phyloP scores from a whole-genome alignment of 2,113 vertebrate genomes.

The Mionectes macconnelli region DNA sequence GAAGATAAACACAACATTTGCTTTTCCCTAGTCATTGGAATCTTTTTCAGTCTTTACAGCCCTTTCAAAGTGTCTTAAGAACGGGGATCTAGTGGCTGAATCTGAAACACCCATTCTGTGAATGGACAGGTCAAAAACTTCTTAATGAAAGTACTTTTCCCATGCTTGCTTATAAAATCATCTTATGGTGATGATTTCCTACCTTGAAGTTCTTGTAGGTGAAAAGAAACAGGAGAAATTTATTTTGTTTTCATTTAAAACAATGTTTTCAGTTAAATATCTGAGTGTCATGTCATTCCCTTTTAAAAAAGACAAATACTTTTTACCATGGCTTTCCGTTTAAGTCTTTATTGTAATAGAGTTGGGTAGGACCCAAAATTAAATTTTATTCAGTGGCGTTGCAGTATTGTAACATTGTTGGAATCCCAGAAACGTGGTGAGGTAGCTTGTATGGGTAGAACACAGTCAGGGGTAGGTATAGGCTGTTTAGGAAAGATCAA shows the following conservation, averaged over 20 bases:
- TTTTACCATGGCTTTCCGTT: background rate
- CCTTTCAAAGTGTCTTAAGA: background rate
- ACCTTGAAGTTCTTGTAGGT: background rate
- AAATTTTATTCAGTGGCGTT: background rate
- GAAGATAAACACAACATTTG: background rate
- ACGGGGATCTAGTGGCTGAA: background rate
- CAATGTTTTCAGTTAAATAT: background rate
- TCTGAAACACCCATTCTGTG: background rate
- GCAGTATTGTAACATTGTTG: background rate
- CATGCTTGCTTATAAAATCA: background rate
- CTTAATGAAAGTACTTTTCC: background rate
- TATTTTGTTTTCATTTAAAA: background rate
- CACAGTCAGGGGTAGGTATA: background rate
- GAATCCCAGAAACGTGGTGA: background rate
- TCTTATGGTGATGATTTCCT: background rate
- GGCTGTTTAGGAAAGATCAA: background rate
- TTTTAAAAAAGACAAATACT: background rate
- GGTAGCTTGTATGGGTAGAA: background rate
- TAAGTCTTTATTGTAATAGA: background rate
- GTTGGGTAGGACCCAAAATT: background rate
- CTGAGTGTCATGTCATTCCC: background rate
- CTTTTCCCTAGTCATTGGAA: background rate
- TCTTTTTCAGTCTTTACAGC: background rate
- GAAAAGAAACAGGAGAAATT: background rate
- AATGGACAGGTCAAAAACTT: background rate